Percentiles rank a stretch among this genome's conserved stretches.
phyloP scores from a whole-genome alignment of 2,113 vertebrate species.

The Malurus melanocephalus region DNA sequence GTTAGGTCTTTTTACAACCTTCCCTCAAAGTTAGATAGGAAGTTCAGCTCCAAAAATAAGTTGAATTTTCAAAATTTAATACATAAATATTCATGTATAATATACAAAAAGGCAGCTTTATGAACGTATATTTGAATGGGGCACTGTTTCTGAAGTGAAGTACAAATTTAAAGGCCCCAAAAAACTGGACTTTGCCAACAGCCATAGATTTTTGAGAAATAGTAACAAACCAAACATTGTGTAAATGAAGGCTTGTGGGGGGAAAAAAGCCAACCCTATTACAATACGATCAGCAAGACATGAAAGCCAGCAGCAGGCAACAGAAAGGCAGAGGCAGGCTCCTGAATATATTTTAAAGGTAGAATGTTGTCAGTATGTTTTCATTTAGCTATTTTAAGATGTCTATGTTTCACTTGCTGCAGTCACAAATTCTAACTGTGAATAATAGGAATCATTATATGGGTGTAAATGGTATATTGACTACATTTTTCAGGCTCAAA shows the following conservation, averaged over 20 bases:
- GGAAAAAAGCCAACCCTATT: constrained; percentile 20
- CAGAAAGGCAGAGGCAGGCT: constrained; percentile 52
- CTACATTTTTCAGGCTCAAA: constrained; percentile 65
- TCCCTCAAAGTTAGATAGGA: not conserved
- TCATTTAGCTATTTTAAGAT: constrained; percentile 71
- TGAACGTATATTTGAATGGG: constrained; percentile 30
- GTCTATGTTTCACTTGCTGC: constrained; percentile 65
- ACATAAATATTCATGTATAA: constrained; percentile 41
- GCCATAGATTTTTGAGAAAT: constrained; percentile 39
- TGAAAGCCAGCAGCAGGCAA: constrained; percentile 62
- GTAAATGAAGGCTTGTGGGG: constrained; percentile 50
- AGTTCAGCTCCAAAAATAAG: constrained; percentile 22
- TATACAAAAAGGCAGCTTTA: constrained; percentile 45
- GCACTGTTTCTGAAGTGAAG: constrained; percentile 41
- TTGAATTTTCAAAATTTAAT: constrained; percentile 48
- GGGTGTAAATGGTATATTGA: constrained; percentile 70
- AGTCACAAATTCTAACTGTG: constrained; percentile 67
- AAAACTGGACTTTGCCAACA: constrained; percentile 49
- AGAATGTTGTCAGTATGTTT: constrained; percentile 70
- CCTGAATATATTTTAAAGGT: constrained; percentile 70
- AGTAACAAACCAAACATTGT: constrained; percentile 61
- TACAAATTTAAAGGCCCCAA: constrained; percentile 28
- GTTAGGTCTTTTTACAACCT: not conserved
- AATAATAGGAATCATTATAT: constrained; percentile 77
- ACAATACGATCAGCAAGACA: constrained; percentile 60